Percentiles rank a stretch among this genome's conserved stretches.
phyloP scores from a whole-genome alignment of 2,797 vertebrate species.

The Poecilia wingei region DNA sequence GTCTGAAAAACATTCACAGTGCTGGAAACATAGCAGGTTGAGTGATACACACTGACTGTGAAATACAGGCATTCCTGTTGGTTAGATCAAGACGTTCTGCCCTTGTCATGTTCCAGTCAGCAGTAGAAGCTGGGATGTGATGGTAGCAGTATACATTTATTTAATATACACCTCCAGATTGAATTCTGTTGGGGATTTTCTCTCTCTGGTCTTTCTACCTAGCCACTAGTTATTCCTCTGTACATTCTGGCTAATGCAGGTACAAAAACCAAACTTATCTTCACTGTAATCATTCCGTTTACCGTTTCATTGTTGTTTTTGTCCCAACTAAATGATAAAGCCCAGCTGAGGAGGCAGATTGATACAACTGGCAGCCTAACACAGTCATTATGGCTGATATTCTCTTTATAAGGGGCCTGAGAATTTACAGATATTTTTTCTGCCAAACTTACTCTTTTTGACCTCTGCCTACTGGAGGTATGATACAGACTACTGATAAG shows the following conservation, averaged over 20 bases:
- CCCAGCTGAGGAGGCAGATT: neutral
- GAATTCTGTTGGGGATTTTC: neutral
- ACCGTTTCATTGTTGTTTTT: neutral
- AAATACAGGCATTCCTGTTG: neutral
- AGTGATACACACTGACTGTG: neutral
- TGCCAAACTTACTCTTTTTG: neutral
- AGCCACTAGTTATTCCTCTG: neutral
- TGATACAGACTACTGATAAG: constrained; percentile 1
- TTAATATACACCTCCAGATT: neutral
- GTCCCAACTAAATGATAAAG: constrained; percentile 1
- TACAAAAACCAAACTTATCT: neutral
- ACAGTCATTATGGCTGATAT: neutral
- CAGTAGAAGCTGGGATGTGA: too few relatives aligned
- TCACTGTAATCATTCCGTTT: neutral
- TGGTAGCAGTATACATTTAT: too few relatives aligned
- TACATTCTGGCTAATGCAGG: neutral
- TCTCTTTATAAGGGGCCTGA: neutral
- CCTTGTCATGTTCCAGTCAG: neutral
- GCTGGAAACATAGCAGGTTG: neutral
- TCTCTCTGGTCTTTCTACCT: neutral
- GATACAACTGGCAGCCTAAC: neutral
- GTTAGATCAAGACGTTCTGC: neutral
- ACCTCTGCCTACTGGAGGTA: neutral
- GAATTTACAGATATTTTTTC: neutral
- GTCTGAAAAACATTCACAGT: neutral